Evolutionary conservation across 1,140 invertebrate genomes (phyloP).

Genomic region (Pissodes strobi): DNA sequence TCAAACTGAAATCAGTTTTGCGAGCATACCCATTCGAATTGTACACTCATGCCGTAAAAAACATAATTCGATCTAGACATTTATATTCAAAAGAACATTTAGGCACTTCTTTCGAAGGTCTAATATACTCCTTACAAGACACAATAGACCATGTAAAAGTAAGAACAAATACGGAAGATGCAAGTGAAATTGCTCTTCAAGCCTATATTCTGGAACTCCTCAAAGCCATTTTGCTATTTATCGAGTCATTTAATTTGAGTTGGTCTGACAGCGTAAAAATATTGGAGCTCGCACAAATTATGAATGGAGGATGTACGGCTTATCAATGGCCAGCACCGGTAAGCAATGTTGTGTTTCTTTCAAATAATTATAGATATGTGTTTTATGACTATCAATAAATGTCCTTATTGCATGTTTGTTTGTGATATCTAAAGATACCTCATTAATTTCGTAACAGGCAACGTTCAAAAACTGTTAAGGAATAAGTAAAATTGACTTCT

Average conservation of each 20-base stretch:
- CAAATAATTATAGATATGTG: too few relatives aligned
- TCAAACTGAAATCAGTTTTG: background rate
- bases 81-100: conserved; percentile 18
- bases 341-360: too few relatives aligned
- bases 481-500: too few relatives aligned
- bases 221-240: conserved; percentile 7
- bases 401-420: too few relatives aligned
- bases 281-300: conserved; percentile 11
- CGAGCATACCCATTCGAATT: background rate
- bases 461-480: too few relatives aligned
- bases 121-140: conserved; percentile 22
- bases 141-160: conserved; percentile 3
- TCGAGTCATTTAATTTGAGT: conserved; percentile 13
- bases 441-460: too few relatives aligned
- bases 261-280: conserved; percentile 24
- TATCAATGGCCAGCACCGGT: conserved; percentile 16
- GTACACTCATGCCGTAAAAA: background rate
- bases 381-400: too few relatives aligned
- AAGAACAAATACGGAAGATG: background rate
- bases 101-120: conserved; percentile 8
- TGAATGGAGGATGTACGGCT: background rate
- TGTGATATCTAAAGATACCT: too few relatives aligned
- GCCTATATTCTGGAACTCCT: background rate
- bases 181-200: background rate
- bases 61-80: conserved; percentile 14